Percentiles rank a stretch among this genome's conserved stretches.
phyloP scores from a whole-genome alignment of 1,140 invertebrate species.

The Drosophila quadrilineata region DNA sequence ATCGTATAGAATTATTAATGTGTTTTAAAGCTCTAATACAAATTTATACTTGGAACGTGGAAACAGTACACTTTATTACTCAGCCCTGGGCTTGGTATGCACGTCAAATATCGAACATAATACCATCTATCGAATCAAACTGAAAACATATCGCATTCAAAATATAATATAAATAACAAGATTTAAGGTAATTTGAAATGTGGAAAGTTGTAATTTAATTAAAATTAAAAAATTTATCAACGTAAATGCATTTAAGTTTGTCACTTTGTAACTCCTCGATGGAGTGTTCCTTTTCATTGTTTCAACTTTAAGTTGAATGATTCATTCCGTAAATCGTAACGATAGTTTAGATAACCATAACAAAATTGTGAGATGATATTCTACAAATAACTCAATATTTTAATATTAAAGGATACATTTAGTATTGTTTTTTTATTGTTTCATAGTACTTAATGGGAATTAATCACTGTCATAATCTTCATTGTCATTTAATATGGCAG shows the following conservation, averaged over 20 bases:
- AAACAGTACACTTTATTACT: slow-evolving; percentile 10
- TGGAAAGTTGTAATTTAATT: too few relatives aligned
- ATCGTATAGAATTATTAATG: slow-evolving; percentile 23
- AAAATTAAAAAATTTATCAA: too few relatives aligned
- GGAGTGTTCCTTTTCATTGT: too few relatives aligned
- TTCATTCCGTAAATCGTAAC: too few relatives aligned
- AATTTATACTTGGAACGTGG: neutral
- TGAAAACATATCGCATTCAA: neutral
- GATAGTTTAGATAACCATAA: too few relatives aligned
- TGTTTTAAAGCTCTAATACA: slow-evolving; percentile 7
- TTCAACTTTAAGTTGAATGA: too few relatives aligned
- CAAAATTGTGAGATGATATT: too few relatives aligned
- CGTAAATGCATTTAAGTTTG: too few relatives aligned
- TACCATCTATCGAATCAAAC: neutral
- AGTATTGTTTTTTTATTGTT: neutral
- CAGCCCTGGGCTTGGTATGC: slow-evolving; percentile 1
- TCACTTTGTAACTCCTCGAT: too few relatives aligned
- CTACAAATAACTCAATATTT: too few relatives aligned
- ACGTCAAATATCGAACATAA: neutral
- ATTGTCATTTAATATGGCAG: slow-evolving; percentile 54
- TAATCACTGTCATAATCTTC: slow-evolving; percentile 59
- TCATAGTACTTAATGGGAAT: neutral
- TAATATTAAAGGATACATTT: neutral
- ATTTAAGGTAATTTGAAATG: too few relatives aligned
- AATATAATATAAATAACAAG: too few relatives aligned